phyloP scores from a whole-genome alignment of 2,113 vertebrate genomes.

The Engraulis encrasicolus region DNA sequence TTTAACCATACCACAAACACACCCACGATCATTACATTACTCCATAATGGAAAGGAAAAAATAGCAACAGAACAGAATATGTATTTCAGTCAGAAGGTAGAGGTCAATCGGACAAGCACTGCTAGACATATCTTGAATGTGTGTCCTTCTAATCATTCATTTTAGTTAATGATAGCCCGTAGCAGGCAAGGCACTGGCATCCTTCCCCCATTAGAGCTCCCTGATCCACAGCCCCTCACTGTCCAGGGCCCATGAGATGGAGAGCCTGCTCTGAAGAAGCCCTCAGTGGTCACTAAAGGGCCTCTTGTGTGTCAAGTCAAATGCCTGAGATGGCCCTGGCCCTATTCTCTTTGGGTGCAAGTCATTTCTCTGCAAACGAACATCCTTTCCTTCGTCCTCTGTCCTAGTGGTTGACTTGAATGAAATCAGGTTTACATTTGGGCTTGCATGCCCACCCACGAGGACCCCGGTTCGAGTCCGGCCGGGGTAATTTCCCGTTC shows the following conservation, averaged over 20 bases:
- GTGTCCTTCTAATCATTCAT: background rate
- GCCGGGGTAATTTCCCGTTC: too few species aligned
- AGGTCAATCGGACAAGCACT: background rate
- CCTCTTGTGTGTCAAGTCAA: conserved; percentile 47
- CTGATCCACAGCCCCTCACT: conserved; percentile 1
- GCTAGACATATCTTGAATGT: background rate
- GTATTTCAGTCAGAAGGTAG: background rate
- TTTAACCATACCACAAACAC: too few species aligned
- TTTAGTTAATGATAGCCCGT: background rate
- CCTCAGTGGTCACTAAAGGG: conserved; percentile 42
- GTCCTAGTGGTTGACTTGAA: too few species aligned
- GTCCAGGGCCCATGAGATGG: conserved; percentile 35
- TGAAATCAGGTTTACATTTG: too few species aligned
- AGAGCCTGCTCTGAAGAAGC: conserved; percentile 41
- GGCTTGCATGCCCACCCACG: too few species aligned
- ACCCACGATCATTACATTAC: background rate
- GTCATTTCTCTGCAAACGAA: too few species aligned
- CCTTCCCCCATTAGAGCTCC: background rate
- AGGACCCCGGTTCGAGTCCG: too few species aligned
- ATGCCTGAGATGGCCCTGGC: conserved; percentile 42
- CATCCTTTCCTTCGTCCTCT: too few species aligned
- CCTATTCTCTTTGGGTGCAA: conserved; percentile 9
- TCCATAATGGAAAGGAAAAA: background rate
- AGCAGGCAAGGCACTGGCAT: background rate
- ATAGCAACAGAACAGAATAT: background rate